These are phyloP conservation scores for Platycnemis pennipes DNA, from an alignment of 2,888 invertebrate species.

Conservation along the genomic window DNA sequence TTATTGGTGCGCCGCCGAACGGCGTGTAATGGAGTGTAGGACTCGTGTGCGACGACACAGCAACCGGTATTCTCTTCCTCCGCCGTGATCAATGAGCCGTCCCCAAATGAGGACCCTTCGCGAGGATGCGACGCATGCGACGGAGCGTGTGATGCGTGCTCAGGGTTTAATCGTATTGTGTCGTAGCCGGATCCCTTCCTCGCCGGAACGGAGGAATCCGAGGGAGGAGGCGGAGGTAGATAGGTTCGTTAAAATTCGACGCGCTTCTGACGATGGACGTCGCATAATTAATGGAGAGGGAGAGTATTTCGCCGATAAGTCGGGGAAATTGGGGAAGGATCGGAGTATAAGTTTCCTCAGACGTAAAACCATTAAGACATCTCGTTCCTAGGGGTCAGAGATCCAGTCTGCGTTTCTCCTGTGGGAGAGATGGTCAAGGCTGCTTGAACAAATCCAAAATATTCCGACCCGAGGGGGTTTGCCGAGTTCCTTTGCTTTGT, in stretches of 20 bases:
- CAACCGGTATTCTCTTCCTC: background rate
- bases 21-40: background rate
- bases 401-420: background rate
- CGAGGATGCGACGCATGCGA: conserved; percentile 7
- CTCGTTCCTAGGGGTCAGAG: background rate
- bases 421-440: background rate
- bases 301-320: background rate
- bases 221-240: background rate
- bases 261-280: background rate
- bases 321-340: background rate
- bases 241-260: conserved; percentile 8
- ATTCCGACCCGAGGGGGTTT: background rate
- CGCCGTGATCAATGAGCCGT: background rate
- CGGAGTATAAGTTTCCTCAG: background rate
- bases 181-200: background rate
- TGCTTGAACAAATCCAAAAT: background rate
- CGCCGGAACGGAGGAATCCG: background rate
- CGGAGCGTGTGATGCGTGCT: background rate
- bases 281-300: background rate
- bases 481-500: background rate
- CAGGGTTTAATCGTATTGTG: background rate
- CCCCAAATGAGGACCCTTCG: background rate
- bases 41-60: background rate
- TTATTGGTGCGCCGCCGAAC: conserved; percentile 11
- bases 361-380: background rate